These are phyloP conservation scores for Halyomorpha halys DNA, from an alignment of 1,140 invertebrate species.

Conservation along the genomic window DNA sequence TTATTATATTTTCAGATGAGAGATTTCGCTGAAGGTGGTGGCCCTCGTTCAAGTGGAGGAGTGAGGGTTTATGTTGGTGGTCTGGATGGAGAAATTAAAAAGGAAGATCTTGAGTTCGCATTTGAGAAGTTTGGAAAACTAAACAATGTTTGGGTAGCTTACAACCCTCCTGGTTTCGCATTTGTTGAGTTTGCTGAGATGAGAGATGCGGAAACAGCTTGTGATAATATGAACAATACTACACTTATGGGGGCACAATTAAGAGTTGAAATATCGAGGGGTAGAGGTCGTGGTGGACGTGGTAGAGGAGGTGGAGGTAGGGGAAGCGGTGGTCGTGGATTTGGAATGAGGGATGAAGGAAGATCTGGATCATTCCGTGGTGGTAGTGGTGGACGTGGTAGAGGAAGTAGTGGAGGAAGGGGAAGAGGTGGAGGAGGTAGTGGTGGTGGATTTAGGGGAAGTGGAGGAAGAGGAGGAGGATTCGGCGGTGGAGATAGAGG, in stretches of 20 bases:
- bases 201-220: slow-evolving; percentile 88
- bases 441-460: slow-evolving; percentile 31
- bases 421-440: slow-evolving; percentile 36
- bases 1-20: slow-evolving; percentile 71
- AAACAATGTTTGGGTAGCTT: slow-evolving; percentile 91
- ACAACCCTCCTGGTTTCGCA: slow-evolving; percentile 92
- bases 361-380: slow-evolving; percentile 38
- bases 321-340: slow-evolving; percentile 44
- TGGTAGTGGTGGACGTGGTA: slow-evolving; percentile 40
- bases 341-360: slow-evolving; percentile 37
- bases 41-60: slow-evolving; percentile 35
- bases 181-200: slow-evolving; percentile 97
- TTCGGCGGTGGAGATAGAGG: slow-evolving; percentile 33
- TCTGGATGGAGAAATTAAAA: slow-evolving; percentile 69
- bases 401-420: slow-evolving; percentile 40
- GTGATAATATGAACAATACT: slow-evolving; percentile 79
- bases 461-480: slow-evolving; percentile 26
- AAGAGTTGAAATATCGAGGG: slow-evolving; percentile 70
- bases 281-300: slow-evolving; percentile 47
- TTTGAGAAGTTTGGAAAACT: slow-evolving; percentile 84
- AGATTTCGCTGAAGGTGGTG: slow-evolving; percentile 32
- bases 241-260: slow-evolving; percentile 69
- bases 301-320: slow-evolving; percentile 43
- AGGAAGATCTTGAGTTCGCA: slow-evolving; percentile 75
- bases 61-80: slow-evolving; percentile 78